These are phyloP conservation scores for Trisateles emortualis DNA, from an alignment of 2,888 invertebrate genomes.

Conservation along the genomic window DNA sequence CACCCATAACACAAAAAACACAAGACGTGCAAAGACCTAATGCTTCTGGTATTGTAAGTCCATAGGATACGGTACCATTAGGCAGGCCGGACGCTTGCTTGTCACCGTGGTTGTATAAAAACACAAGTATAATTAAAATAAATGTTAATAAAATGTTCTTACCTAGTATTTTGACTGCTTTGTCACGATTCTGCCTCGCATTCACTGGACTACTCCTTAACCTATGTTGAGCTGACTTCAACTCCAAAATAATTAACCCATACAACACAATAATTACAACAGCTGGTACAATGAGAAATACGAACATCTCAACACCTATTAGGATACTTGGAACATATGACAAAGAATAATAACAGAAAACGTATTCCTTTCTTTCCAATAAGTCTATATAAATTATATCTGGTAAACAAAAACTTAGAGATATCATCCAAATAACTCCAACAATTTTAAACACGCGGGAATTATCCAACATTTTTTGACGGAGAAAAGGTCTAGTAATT, in stretches of 20 bases:
- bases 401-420: conserved; percentile 90
- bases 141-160: conserved; percentile 67
- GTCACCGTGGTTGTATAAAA: too few species aligned
- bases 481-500: conserved; percentile 93
- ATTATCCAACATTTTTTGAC: conserved; percentile 92
- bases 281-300: conserved; percentile 95
- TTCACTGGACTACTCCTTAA: conserved; percentile 81
- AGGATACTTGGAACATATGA: conserved; percentile 68
- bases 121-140: too few species aligned
- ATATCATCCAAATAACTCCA: conserved; percentile 91
- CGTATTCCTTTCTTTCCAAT: conserved; percentile 68
- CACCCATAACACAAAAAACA: too few species aligned
- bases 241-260: conserved; percentile 90
- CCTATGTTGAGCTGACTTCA: conserved; percentile 87
- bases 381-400: conserved; percentile 81
- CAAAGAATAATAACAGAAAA: conserved; percentile 71
- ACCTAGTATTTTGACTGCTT: conserved; percentile 94
- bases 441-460: conserved; percentile 92
- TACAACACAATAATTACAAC: conserved; percentile 93
- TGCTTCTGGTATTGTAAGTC: too few species aligned
- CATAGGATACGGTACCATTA: too few species aligned
- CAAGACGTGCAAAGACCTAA: too few species aligned
- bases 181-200: conserved; percentile 75
- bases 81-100: too few species aligned
- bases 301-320: conserved; percentile 88